Conservation (phyloP, 2,888 invertebrate genomes). For the Tenthredo amoena region DNA sequence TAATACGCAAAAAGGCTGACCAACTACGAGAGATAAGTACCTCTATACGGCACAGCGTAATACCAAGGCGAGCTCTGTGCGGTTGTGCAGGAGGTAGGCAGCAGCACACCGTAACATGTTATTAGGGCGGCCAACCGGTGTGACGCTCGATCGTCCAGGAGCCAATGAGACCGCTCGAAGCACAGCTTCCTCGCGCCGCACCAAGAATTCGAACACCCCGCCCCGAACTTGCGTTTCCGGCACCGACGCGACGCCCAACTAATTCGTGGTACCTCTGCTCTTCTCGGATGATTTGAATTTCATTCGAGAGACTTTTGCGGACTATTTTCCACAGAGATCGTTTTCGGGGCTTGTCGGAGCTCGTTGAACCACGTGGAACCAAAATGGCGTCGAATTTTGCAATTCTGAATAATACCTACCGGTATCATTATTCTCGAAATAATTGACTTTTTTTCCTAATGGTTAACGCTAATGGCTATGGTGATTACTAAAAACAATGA, state of each 20-base stretch:
- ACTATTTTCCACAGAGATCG: background rate
- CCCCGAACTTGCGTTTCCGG: constrained; percentile 67
- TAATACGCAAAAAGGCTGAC: constrained; percentile 25
- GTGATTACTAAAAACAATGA: constrained; percentile 47
- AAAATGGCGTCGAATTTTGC: background rate
- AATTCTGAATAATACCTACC: background rate
- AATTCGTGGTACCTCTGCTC: constrained; percentile 55
- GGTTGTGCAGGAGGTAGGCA: constrained; percentile 56
- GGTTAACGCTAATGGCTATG: constrained; percentile 24
- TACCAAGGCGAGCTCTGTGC: constrained; percentile 59
- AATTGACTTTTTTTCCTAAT: constrained; percentile 23
- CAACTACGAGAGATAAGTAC: constrained; percentile 54
- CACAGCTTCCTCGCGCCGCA: constrained; percentile 65
- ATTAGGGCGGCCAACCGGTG: constrained; percentile 77
- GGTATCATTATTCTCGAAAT: background rate
- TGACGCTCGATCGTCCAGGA: constrained; percentile 73
- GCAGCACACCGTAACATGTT: constrained; percentile 72
- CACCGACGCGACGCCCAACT: constrained; percentile 61
- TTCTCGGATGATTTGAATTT: background rate
- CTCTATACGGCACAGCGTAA: constrained; percentile 59
- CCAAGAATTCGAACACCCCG: constrained; percentile 71
- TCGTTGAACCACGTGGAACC: background rate
- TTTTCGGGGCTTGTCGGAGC: background rate
- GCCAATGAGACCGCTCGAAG: constrained; percentile 71
- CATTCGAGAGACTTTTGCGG: background rate